Evolutionary conservation across 2,888 invertebrate genomes (phyloP).

Genomic region (Mesorhabditis sp.): DNA sequence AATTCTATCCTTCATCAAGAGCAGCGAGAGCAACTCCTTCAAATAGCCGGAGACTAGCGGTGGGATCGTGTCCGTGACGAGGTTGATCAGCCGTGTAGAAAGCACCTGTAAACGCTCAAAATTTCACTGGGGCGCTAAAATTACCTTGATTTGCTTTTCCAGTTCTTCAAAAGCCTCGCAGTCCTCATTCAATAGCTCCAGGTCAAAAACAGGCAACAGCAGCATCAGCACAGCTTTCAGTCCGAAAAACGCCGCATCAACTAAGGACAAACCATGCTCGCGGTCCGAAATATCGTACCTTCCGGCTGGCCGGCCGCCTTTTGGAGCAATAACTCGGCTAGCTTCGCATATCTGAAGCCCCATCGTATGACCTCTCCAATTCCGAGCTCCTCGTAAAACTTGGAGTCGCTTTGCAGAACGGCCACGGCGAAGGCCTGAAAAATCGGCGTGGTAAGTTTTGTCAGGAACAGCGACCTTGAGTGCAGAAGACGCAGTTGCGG

Average conservation of each 20-base stretch:
- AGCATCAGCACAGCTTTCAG: neutral
- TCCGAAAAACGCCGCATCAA: neutral
- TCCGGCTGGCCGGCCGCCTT: neutral
- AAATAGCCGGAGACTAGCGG: too few relatives aligned
- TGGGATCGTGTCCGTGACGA: too few relatives aligned
- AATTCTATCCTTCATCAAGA: too few relatives aligned
- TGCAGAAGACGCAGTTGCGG: neutral
- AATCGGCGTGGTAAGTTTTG: neutral
- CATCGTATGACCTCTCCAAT: neutral
- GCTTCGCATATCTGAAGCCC: neutral
- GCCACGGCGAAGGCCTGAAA: neutral
- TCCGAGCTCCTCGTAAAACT: neutral
- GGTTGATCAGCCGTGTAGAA: too few relatives aligned
- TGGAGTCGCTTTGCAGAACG: neutral
- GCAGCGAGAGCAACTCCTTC: too few relatives aligned
- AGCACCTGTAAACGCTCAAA: too few relatives aligned
- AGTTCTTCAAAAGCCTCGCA: too few relatives aligned
- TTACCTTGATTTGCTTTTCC: too few relatives aligned
- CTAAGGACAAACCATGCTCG: neutral
- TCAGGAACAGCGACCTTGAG: neutral
- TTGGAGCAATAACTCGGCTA: neutral
- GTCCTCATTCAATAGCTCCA: too few relatives aligned
- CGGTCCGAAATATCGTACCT: neutral
- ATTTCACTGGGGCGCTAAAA: too few relatives aligned
- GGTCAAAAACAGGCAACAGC: too few relatives aligned